Base-by-base conservation (phyloP, 2,888 invertebrate species). In the Podabrus alpinus region DNA sequence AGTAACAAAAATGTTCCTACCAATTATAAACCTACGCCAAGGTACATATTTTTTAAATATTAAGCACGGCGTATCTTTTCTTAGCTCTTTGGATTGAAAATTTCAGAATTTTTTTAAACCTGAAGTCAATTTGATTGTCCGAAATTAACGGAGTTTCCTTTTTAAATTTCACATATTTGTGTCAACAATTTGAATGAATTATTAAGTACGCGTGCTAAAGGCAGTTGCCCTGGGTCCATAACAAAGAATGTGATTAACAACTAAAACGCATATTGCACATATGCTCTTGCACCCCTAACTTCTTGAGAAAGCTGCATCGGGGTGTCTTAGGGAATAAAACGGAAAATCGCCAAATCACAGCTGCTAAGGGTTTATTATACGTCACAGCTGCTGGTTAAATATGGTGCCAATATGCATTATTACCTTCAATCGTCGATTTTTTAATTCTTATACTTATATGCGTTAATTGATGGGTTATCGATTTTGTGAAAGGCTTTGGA, bases 291-390 rank as follows among this genome's bases (percentile, higher is more conserved):
- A 75, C 76, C 78, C 78, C 73, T 78, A 72, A 76, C 74, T 76
- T 77, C 76, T 78, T 79, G 78, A 80, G 80, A 81, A 82, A 81
- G 79, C 80, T 78, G 79, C 79, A 79, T 77, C 73, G 64, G 72
- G 75, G 80, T 80, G 80, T 81, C 82, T 81, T 81, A 76, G 81
- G 81, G 81, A 81, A 82, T 80, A 81, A 82, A 82, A 81, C 81
- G 81, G 80, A 79, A 81, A 82, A 81, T 81, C 80, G 79, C 78
- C 77, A 81, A 81, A 82, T 81, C 81, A 80, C 81, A 82, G 81
- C 82, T 82, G 82, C 81, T 77, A 76, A 73, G 79, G 79, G 79
- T 78, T 75, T 80, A 78, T 78, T 77, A 80, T 78, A 78, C 70
- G 73, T 77, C 79, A 79, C 79, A 80, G 74, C 80, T 80, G 79